phyloP scores from a whole-genome alignment of 2,113 vertebrate genomes.

The Connochaetes taurinus region DNA sequence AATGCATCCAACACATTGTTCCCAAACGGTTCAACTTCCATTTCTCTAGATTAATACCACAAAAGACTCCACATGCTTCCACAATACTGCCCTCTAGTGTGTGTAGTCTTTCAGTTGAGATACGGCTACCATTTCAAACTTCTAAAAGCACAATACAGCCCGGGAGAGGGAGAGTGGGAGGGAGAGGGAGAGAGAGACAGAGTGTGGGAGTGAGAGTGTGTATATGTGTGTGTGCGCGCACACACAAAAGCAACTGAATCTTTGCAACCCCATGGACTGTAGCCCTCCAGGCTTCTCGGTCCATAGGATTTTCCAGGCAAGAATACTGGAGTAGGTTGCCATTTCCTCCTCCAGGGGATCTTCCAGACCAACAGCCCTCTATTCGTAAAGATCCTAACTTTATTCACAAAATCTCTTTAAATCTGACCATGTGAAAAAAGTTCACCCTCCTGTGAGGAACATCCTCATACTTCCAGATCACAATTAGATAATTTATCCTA shows the following conservation, averaged over 20 bases:
- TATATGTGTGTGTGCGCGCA: rapidly evolving
- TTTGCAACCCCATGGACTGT: neutral
- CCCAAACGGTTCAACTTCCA: neutral
- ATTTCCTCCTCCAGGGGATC: neutral
- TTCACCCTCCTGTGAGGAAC: neutral
- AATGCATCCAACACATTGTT: neutral
- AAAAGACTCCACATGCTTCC: neutral
- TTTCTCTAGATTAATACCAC: neutral
- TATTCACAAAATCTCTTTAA: neutral
- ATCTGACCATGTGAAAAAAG: neutral
- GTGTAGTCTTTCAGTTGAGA: neutral
- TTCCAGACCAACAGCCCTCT: neutral
- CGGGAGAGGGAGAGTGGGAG: too few species aligned
- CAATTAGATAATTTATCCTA: neutral
- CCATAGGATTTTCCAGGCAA: neutral
- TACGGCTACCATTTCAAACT: neutral
- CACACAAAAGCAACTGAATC: neutral
- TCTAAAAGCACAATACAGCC: neutral
- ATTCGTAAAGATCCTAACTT: neutral
- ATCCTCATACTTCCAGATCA: neutral
- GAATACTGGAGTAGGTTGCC: neutral
- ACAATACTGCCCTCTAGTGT: neutral
- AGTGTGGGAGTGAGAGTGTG: too few species aligned
- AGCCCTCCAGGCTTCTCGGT: neutral
- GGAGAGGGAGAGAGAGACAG: too few species aligned